These are phyloP conservation scores for Rhyacichthys aspro DNA, from an alignment of 2,797 vertebrate species.

Conservation along the genomic window DNA sequence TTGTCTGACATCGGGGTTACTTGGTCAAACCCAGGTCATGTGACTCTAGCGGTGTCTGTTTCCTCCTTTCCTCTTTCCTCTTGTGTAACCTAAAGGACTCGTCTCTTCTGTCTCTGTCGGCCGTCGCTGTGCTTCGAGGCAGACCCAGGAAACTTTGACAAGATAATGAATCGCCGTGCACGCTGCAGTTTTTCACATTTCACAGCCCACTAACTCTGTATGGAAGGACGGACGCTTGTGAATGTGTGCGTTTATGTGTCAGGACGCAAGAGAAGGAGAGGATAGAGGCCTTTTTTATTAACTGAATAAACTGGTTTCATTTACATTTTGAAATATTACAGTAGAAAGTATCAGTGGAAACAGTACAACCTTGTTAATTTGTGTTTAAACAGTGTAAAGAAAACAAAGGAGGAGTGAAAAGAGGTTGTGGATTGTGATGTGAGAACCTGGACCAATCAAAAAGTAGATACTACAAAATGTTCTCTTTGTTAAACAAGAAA, in stretches of 20 bases:
- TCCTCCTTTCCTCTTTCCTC: slow-evolving; percentile 9
- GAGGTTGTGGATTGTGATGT: too few relatives aligned
- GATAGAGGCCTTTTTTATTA: too few relatives aligned
- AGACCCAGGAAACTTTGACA: slow-evolving; percentile 76
- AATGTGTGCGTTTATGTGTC: slow-evolving; percentile 13
- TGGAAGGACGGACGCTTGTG: slow-evolving; percentile 31
- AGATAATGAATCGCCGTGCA: slow-evolving; percentile 81
- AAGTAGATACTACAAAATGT: too few relatives aligned
- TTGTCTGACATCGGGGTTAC: too few relatives aligned
- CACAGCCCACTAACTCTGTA: slow-evolving; percentile 76
- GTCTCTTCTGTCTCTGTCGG: slow-evolving; percentile 9
- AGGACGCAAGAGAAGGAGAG: slow-evolving; percentile 23
- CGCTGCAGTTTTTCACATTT: slow-evolving; percentile 81
- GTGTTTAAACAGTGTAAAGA: too few relatives aligned
- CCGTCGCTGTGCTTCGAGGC: slow-evolving; percentile 38
- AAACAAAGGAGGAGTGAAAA: too few relatives aligned
- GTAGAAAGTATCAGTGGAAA: slow-evolving; percentile 14
- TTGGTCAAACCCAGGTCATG: too few relatives aligned
- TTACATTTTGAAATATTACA: too few relatives aligned
- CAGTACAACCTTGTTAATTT: too few relatives aligned
- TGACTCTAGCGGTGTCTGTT: not conserved
- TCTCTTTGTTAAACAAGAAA: too few relatives aligned
- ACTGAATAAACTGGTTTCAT: too few relatives aligned
- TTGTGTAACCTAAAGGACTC: slow-evolving; percentile 38
- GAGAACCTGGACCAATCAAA: too few relatives aligned